Base-by-base conservation (phyloP, 1,140 invertebrate species). In the Tribolium castaneum region DNA sequence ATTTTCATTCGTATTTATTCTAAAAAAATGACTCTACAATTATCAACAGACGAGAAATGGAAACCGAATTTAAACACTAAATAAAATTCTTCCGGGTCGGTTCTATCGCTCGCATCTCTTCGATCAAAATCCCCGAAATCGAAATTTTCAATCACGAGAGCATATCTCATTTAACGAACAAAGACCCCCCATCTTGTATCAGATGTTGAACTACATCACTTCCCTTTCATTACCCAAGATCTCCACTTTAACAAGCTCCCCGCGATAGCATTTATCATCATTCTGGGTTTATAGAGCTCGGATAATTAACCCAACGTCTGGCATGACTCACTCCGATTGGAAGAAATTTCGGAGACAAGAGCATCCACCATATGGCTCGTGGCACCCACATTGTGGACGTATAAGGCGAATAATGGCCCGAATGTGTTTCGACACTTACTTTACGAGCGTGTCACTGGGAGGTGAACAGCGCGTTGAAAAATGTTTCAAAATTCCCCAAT, bases 261-360 rank as follows among this genome's bases (percentile, higher is more conserved):
- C 59, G 59, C 25, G 59, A 66, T 66, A 66, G 13, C 59, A 66
- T 66, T 66, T 66, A 66, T 66, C 59, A 35, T 66, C 25, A 66
- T 66, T 66, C 30, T 12, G 13, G 30, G 25, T 14, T 35, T 14
- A n/a, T 35, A 66, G 10, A n/a, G 19, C 14, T 62, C 25, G 12
- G 59, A 66, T 66, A 66, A 66, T 66, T 66, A 35, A 9, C 14
- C 14, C 5, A 22, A 45, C 10, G n/a, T 34, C 30, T 14, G 59
- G 25, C n/a, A 12, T 35, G 59, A 66, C 12, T 66, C 59, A 66
- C 30, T n/a, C 56, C 56, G 9, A 34, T 19, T 14, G n/a, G 9
- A 39, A 66, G 30, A 9, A 12, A 35, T 35, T 13, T 10, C 59
- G 34, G 9, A 66, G 30, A 66, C 59, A 66, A 66, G 22, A 35